Evolutionary conservation across 2,113 vertebrate genomes (phyloP).

Genomic region (Copsychus sechellarum): DNA sequence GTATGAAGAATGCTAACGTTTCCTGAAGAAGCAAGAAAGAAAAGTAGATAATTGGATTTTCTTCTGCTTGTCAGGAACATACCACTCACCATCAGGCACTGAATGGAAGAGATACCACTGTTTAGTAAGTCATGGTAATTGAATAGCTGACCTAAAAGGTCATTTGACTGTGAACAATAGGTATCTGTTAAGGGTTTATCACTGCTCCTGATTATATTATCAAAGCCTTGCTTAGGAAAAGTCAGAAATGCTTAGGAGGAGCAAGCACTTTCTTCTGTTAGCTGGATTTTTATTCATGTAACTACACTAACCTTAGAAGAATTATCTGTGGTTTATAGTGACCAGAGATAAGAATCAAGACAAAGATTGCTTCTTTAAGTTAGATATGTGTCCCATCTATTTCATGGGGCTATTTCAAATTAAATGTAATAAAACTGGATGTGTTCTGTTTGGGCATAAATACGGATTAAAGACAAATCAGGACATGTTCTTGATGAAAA

Average conservation of each 20-base stretch:
- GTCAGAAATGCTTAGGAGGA: not conserved
- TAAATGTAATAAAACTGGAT: not conserved
- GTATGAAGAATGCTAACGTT: not conserved
- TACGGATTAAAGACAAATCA: not conserved
- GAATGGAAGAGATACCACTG: not conserved
- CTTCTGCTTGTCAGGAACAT: constrained; percentile 1
- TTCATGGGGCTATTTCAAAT: not conserved
- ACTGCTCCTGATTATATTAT: not conserved
- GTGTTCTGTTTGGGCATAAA: not conserved
- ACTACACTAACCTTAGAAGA: not conserved
- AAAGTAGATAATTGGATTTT: constrained; percentile 7
- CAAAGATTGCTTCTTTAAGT: not conserved
- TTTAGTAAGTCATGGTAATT: constrained; percentile 12
- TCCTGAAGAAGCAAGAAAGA: constrained; percentile 4
- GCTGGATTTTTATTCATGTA: not conserved
- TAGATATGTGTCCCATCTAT: not conserved
- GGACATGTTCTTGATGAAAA: not conserved
- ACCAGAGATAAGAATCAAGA: not conserved
- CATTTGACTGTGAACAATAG: constrained; percentile 14
- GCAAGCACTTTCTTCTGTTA: not conserved
- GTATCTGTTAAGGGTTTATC: constrained; percentile 16
- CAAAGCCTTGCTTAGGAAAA: not conserved
- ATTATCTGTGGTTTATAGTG: not conserved
- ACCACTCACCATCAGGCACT: not conserved
- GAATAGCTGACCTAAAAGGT: constrained; percentile 22